phyloP scores from a whole-genome alignment of 2,888 invertebrate species.

The Mimachlamys varia region DNA sequence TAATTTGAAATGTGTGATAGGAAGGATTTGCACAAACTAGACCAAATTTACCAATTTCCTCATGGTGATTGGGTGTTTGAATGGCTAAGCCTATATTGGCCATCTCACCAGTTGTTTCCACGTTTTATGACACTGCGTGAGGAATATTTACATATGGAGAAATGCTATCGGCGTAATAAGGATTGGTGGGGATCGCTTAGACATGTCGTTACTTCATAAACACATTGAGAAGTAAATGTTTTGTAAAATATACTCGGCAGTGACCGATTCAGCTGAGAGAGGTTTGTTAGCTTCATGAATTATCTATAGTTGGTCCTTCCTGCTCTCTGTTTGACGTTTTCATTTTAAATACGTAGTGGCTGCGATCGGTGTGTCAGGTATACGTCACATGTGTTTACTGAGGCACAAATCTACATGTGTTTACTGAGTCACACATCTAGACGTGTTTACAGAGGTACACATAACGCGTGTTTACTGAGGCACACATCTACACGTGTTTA shows the following conservation, averaged over 20 bases:
- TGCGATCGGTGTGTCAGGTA: too few species aligned
- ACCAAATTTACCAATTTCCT: conserved; percentile 27
- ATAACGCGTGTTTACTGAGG: too few species aligned
- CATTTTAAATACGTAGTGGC: too few species aligned
- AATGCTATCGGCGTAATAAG: not conserved
- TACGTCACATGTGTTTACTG: too few species aligned
- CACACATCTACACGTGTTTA: too few species aligned
- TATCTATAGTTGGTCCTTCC: too few species aligned
- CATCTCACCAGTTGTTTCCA: not conserved
- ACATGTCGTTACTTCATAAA: not conserved
- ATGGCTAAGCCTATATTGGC: not conserved
- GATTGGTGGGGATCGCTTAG: not conserved
- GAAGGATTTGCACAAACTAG: not conserved
- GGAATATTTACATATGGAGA: conserved; percentile 25
- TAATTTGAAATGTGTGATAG: conserved; percentile 18
- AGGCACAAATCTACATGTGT: too few species aligned
- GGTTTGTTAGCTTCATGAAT: not conserved
- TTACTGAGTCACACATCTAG: too few species aligned
- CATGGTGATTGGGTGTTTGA: not conserved
- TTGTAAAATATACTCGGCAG: not conserved
- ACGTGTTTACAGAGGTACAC: too few species aligned
- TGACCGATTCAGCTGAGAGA: not conserved
- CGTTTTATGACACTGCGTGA: not conserved
- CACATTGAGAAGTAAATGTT: not conserved
- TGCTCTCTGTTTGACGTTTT: too few species aligned